Evolutionary conservation across 2,888 invertebrate species (phyloP), one percentile per base, ranked within the genome.

Genomic region (Serrognathus titanus): DNA sequence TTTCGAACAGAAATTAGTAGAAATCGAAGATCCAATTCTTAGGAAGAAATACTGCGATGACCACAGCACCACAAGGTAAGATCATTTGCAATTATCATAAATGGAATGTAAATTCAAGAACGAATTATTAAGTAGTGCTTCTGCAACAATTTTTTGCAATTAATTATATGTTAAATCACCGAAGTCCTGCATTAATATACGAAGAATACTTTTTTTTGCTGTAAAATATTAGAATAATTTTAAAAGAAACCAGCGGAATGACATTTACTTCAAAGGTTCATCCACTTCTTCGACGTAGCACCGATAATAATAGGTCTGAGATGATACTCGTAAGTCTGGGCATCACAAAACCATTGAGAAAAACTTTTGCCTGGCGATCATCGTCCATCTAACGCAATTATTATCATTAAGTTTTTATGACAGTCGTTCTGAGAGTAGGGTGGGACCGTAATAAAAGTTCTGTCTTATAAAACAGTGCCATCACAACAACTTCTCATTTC

Each of bases 1-100:
- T 10, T 88, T 97, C 69, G 99, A 99, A 78, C 83, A 85, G 57
- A 90, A 91, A 78, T 75, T 97, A 16, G 71, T 88, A 45, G 96
- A 98, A 64, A 91, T 96, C 87, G 89, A 90, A 8, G 78, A 83
- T 8, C 87, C 87, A 0, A 81, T 82, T 20, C 90, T 94, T 68
- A 83, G 83, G 58, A 85, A 87, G 63, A 87, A 87, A 39, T 95
- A 85, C 76, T 80, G 92, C 60, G 92, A 95, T 71, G 95, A 96
- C 75, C 81, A 84, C 56, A 89, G 89, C 70, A 82, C 88, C 57
- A 87, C 89, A 58, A 92, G 93, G 93, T 92, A 79, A 75, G 67
- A 36, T 45, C 31, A 10, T 45, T 45, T 58, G 43, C 16, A 52
- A 12, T n/a, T n/a, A n/a, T 41, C 12, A 13, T 35, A 31, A 13